Base-by-base conservation (phyloP, 2,797 vertebrate genomes). In the Sphenodon punctatus region DNA sequence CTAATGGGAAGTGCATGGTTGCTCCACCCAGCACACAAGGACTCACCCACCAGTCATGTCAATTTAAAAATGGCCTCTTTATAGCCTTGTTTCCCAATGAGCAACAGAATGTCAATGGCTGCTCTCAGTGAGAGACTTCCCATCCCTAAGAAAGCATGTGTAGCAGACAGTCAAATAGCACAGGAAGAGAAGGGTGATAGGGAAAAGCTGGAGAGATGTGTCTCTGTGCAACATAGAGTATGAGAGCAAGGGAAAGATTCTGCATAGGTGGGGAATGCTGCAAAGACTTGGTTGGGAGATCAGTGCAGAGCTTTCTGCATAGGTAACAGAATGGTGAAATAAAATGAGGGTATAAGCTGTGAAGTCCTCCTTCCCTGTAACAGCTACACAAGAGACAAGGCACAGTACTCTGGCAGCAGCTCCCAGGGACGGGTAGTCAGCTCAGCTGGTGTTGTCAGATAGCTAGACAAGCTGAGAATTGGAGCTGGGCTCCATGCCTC, bases 81-180 rank as follows among this genome's bases (percentile, higher is more conserved):
- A n/a, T n/a, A n/a, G n/a, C n/a, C n/a, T n/a, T n/a, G n/a, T n/a
- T n/a, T n/a, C n/a, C n/a, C n/a, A n/a, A n/a, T n/a, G n/a, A n/a
- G n/a, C n/a, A n/a, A n/a, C n/a, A n/a, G n/a, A n/a, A n/a, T n/a
- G n/a, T n/a, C n/a, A n/a, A n/a, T n/a, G n/a, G n/a, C n/a, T n/a
- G n/a, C n/a, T n/a, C n/a, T n/a, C n/a, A n/a, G n/a, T n/a, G n/a
- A n/a, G n/a, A n/a, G n/a, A n/a, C n/a, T n/a, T n/a, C n/a, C n/a
- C n/a, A n/a, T n/a, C n/a, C n/a, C n/a, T n/a, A n/a, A n/a, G n/a
- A n/a, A n/a, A n/a, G n/a, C n/a, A n/a, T n/a, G n/a, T n/a, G n/a
- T n/a, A n/a, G n/a, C n/a, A n/a, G n/a, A n/a, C n/a, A n/a, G n/a
- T 10, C 0, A 0, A 38, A 51, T 27, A 30, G 61, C 23, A 58